phyloP scores from a whole-genome alignment of 2,888 invertebrate genomes.

The Protula sp. region DNA sequence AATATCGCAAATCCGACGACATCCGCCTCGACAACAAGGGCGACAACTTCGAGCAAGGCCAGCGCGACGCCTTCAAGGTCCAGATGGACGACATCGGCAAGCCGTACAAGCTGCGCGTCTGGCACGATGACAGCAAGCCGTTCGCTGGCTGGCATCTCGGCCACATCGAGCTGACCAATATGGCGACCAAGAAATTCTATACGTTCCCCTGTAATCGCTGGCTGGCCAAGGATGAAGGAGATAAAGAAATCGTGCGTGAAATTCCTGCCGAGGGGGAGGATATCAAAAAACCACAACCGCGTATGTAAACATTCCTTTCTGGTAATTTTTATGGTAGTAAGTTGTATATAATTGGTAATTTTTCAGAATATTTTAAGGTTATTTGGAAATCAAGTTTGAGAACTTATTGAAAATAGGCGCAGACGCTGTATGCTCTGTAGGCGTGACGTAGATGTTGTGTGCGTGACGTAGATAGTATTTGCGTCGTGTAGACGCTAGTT shows the following conservation, averaged over 20 bases:
- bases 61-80: conserved; percentile 47
- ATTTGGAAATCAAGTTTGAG: too few species aligned
- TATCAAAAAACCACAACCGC: conserved; percentile 35
- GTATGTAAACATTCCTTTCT: too few species aligned
- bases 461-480: too few species aligned
- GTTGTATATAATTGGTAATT: too few species aligned
- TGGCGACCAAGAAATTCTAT: conserved; percentile 42
- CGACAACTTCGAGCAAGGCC: conserved; percentile 49
- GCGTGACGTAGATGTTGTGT: too few species aligned
- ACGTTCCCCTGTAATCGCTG: conserved; percentile 47
- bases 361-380: too few species aligned
- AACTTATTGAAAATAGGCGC: too few species aligned
- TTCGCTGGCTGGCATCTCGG: conserved; percentile 53
- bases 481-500: too few species aligned
- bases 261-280: conserved; percentile 48
- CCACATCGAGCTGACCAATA: conserved; percentile 51
- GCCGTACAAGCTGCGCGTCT: conserved; percentile 51
- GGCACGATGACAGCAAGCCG: conserved; percentile 48
- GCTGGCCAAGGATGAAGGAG: conserved; percentile 52
- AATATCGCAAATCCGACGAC: conserved; percentile 50
- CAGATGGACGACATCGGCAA: conserved; percentile 44
- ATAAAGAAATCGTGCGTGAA: conserved; percentile 47
- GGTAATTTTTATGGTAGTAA: too few species aligned
- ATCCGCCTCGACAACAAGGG: conserved; percentile 44
- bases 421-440: too few species aligned